Percentiles rank a stretch among this genome's conserved stretches.
phyloP scores from a whole-genome alignment of 2,797 vertebrate species.

The Gallinago stenura region DNA sequence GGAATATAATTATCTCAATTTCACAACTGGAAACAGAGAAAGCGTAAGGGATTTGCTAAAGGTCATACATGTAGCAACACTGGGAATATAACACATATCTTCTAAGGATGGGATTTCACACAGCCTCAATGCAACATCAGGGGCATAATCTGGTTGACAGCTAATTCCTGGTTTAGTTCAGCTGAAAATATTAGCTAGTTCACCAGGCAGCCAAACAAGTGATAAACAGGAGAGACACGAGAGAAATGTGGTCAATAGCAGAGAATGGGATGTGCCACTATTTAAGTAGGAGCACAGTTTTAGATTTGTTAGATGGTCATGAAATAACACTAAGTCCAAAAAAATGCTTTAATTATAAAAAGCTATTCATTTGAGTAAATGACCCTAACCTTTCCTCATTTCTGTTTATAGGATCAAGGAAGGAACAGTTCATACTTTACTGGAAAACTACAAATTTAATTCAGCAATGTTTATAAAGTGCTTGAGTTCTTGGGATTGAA shows the following conservation, averaged over 20 bases:
- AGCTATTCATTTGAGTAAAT: background rate
- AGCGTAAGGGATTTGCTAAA: constrained; percentile 23
- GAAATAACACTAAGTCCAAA: background rate
- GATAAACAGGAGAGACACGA: background rate
- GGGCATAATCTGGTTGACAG: background rate
- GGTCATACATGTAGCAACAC: background rate
- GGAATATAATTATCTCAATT: background rate
- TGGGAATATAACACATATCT: background rate
- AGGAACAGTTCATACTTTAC: background rate
- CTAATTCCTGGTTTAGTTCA: background rate
- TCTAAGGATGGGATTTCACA: background rate
- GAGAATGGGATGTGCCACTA: background rate
- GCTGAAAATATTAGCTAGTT: background rate
- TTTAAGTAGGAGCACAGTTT: background rate
- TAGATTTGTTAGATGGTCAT: background rate
- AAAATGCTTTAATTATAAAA: background rate
- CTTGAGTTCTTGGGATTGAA: background rate
- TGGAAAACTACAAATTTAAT: background rate
- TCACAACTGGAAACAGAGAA: background rate
- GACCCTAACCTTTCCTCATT: background rate
- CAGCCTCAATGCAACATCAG: background rate
- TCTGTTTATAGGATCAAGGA: background rate
- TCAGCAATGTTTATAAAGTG: background rate
- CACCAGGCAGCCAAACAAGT: background rate
- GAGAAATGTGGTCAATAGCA: background rate